Conservation (phyloP, 2,113 vertebrate genomes). For the Caranx ignobilis region DNA sequence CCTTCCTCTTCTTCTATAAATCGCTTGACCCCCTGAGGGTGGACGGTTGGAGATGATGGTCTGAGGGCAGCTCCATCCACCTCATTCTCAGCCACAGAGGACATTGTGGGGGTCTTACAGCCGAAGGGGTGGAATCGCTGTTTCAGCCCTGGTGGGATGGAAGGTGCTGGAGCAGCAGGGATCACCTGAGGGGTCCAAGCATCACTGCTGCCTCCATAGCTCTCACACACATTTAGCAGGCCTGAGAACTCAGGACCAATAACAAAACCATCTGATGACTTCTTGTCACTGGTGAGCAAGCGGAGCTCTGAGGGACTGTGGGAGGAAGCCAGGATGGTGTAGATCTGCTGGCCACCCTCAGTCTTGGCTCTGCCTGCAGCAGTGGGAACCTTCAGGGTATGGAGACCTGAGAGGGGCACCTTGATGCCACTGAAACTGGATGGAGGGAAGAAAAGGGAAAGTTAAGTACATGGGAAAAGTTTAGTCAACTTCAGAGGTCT, state of each 20-base stretch:
- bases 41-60: constrained; percentile 40
- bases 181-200: constrained; percentile 66
- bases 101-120: constrained; percentile 57
- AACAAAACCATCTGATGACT: not conserved
- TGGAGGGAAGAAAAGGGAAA: not conserved
- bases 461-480: constrained; percentile 1
- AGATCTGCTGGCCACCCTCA: constrained; percentile 52
- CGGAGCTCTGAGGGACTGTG: constrained; percentile 57
- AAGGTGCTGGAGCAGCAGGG: constrained; percentile 72
- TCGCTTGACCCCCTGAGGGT: constrained; percentile 12
- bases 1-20: constrained; percentile 19
- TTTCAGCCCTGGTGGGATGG: constrained; percentile 76
- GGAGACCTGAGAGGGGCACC: constrained; percentile 78
- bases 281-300: constrained; percentile 68
- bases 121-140: constrained; percentile 83
- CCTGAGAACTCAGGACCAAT: constrained; percentile 76
- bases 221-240: constrained; percentile 81
- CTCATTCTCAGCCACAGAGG: constrained; percentile 36
- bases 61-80: constrained; percentile 25
- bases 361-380: not conserved
- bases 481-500: not conserved
- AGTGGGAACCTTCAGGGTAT: constrained; percentile 62
- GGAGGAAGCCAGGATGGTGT: constrained; percentile 76
- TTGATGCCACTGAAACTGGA: constrained; percentile 72
- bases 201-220: constrained; percentile 61